Evolutionary conservation across 2,888 invertebrate species (phyloP).

Genomic region (Nemotelus nigrinus): DNA sequence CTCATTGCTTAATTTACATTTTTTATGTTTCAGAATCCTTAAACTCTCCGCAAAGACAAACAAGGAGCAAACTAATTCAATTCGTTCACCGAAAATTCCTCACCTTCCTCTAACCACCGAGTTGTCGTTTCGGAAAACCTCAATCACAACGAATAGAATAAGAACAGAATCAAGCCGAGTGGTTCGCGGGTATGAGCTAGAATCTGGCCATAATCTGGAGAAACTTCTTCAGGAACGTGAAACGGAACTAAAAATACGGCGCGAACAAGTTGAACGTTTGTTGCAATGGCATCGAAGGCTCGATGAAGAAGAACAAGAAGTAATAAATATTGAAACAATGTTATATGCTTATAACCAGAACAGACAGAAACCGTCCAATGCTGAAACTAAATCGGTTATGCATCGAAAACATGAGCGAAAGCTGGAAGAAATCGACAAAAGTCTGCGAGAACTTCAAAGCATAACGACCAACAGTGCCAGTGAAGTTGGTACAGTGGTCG

Average conservation of each 20-base stretch:
- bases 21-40: not conserved
- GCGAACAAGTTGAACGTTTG: conserved; percentile 66
- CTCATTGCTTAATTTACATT: too few species aligned
- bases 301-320: conserved; percentile 67
- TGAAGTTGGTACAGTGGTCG: not conserved
- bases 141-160: not conserved
- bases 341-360: conserved; percentile 53
- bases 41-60: conserved; percentile 21
- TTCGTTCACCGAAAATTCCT: conserved; percentile 16
- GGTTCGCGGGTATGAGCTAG: conserved; percentile 55
- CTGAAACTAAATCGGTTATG: not conserved
- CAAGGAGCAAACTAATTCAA: not conserved
- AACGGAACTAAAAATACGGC: conserved; percentile 65
- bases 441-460: conserved; percentile 57
- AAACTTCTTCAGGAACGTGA: conserved; percentile 65
- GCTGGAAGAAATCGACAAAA: conserved; percentile 59
- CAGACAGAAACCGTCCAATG: not conserved
- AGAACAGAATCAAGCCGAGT: conserved; percentile 44
- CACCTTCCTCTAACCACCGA: conserved; percentile 20
- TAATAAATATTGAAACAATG: conserved; percentile 66
- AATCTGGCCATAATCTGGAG: conserved; percentile 55
- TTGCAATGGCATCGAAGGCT: conserved; percentile 68
- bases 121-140: conserved; percentile 43
- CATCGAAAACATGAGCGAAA: conserved; percentile 56
- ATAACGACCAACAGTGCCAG: conserved; percentile 51